phyloP scores from a whole-genome alignment of 2,113 vertebrate species.

The Artemisiospiza belli region DNA sequence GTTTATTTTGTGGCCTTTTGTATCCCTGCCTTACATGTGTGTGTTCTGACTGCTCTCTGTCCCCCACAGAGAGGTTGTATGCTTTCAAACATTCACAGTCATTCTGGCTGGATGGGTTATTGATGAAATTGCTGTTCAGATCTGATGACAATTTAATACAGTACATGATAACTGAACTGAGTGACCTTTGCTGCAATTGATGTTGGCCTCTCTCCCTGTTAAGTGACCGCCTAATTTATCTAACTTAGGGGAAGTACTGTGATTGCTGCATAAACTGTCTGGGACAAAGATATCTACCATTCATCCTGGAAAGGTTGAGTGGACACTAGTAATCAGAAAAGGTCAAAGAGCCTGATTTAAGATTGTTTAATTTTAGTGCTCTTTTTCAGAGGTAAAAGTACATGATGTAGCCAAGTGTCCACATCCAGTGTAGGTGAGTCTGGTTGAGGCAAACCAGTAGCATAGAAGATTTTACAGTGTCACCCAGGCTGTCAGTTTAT shows the following conservation, averaged over 20 bases:
- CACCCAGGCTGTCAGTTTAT: background rate
- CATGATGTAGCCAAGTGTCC: background rate
- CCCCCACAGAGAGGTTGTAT: background rate
- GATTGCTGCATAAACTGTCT: slow-evolving; percentile 76
- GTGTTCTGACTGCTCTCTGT: background rate
- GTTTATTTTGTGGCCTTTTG: background rate
- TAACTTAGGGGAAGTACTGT: slow-evolving; percentile 74
- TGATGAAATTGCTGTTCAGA: slow-evolving; percentile 69
- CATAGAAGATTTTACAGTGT: background rate
- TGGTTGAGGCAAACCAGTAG: background rate
- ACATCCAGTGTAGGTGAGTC: background rate
- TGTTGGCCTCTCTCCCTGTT: slow-evolving; percentile 71
- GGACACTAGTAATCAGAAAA: slow-evolving; percentile 63
- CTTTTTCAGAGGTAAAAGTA: slow-evolving; percentile 2
- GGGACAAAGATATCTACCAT: slow-evolving; percentile 65
- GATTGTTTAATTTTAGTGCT: slow-evolving; percentile 43
- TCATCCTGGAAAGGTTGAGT: slow-evolving; percentile 72
- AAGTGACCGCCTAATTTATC: slow-evolving; percentile 78
- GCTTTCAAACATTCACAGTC: slow-evolving; percentile 33
- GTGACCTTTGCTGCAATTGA: slow-evolving; percentile 74
- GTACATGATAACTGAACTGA: slow-evolving; percentile 61
- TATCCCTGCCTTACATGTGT: accelerated
- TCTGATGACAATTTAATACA: slow-evolving; percentile 77
- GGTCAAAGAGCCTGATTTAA: slow-evolving; percentile 67
- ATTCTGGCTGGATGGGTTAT: slow-evolving; percentile 66